These are phyloP conservation scores for Ptilonorhynchus violaceus DNA, from an alignment of 2,113 vertebrate species.

Conservation along the genomic window DNA sequence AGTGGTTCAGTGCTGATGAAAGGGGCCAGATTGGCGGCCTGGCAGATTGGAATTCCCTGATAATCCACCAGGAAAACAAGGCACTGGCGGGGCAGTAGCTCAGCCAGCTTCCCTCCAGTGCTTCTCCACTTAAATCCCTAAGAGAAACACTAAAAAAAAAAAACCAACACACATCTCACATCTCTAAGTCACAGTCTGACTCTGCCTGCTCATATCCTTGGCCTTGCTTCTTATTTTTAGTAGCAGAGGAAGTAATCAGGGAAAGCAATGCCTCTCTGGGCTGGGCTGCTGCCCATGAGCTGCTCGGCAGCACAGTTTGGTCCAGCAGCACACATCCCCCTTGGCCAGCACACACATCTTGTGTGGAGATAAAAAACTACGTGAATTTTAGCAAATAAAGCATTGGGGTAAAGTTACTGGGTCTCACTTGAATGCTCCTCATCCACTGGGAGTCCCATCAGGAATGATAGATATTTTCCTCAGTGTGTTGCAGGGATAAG, in stretches of 20 bases:
- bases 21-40: background rate
- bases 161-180: background rate
- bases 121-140: background rate
- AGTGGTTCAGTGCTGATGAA: background rate
- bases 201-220: background rate
- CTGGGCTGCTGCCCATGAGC: background rate
- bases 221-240: background rate
- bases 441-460: background rate
- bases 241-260: background rate
- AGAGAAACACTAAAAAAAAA: rapidly evolving
- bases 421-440: background rate
- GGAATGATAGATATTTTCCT: background rate
- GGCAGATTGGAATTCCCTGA: background rate
- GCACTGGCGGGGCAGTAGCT: background rate
- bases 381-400: background rate
- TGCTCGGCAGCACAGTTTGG: background rate
- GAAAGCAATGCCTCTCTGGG: background rate
- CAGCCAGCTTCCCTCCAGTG: background rate
- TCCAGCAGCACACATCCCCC: background rate
- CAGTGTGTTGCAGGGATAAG: background rate
- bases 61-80: background rate
- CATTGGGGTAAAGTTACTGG: background rate
- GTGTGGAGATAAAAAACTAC: background rate
- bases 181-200: background rate
- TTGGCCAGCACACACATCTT: background rate